Evolutionary conservation across 2,113 vertebrate genomes (phyloP), one percentile per base, ranked within the genome.

Genomic region (Polypterus bichir): DNA sequence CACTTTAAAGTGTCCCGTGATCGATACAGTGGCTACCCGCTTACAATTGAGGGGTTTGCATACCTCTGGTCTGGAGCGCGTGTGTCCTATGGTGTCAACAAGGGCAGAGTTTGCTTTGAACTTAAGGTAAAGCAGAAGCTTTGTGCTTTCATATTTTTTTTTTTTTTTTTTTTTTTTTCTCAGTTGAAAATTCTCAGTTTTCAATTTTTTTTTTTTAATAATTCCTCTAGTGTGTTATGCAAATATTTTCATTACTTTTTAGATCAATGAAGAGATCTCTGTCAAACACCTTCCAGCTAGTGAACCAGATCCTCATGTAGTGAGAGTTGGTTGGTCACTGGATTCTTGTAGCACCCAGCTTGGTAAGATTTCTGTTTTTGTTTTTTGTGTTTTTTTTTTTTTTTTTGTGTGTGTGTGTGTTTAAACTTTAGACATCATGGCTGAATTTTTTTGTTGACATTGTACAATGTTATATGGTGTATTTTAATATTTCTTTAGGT

Each of bases 1-100:
- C 91, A 94, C 71, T 95, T 93, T 77, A 95, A 95, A 70, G 89
- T 94, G 5, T 90, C 89, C 53, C 78, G 89, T 4, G 90, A 94
- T 63, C 86, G 89, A 6, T 93, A 84, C 75, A 91, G 86, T 5
- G 91, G 92, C 4, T 94, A 91, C 69, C 91, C 92, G 0, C 78
- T 95, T 62, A 94, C 92, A 47, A 90, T 90, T 0, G 90, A 95
- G 74, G 91, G 92, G 11, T 95, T 95, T 58, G 92, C 92, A 49
- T 93, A 87, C 68, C 78, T 95, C 47, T 95, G 92, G 91, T 86
- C 92, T 0, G 92, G 92, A 47, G 92, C 90, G 1, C 74, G 92
- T 9, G 91, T 89, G 5, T 83, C 89, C 3, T 92, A 94, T 1
- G 92, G 92, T 0, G 86, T 88, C 58, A 80, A 71, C 58, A 76